Percentiles rank a stretch among this genome's conserved stretches.
These are phyloP conservation scores for Pterobdella sp. DNA, from an alignment of 2,888 invertebrate genomes.

Conservation along the genomic window DNA sequence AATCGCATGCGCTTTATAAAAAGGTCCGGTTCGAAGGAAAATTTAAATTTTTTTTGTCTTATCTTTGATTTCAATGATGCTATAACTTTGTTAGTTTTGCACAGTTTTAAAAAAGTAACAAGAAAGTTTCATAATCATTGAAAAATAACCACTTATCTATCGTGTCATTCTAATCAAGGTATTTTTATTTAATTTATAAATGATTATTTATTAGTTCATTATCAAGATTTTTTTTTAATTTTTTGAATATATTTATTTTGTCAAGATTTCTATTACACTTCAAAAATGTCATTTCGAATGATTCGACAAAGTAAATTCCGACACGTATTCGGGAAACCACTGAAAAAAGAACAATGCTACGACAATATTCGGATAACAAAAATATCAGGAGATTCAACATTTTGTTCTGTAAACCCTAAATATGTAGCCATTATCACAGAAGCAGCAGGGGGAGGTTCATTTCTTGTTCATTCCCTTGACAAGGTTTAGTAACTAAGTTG, in stretches of 20 bases:
- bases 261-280: not conserved
- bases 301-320: constrained; percentile 90
- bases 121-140: not conserved
- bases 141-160: not conserved
- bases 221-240: not conserved
- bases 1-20: not conserved
- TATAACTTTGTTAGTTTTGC: not conserved
- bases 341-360: constrained; percentile 80
- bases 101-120: not conserved
- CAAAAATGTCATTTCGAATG: constrained; percentile 53
- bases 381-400: constrained; percentile 86
- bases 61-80: not conserved
- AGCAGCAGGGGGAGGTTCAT: constrained; percentile 85
- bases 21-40: not conserved
- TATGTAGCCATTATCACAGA: constrained; percentile 82
- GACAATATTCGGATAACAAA: constrained; percentile 86
- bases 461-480: constrained; percentile 80
- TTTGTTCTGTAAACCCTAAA: constrained; percentile 90
- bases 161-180: constrained; percentile 11
- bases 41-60: not conserved
- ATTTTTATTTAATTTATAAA: not conserved
- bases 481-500: constrained; percentile 57
- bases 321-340: constrained; percentile 85
- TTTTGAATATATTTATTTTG: not conserved
- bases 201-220: not conserved